These are phyloP conservation scores for Ochotona curzoniae DNA, from an alignment of 2,113 vertebrate genomes.

Conservation along the genomic window DNA sequence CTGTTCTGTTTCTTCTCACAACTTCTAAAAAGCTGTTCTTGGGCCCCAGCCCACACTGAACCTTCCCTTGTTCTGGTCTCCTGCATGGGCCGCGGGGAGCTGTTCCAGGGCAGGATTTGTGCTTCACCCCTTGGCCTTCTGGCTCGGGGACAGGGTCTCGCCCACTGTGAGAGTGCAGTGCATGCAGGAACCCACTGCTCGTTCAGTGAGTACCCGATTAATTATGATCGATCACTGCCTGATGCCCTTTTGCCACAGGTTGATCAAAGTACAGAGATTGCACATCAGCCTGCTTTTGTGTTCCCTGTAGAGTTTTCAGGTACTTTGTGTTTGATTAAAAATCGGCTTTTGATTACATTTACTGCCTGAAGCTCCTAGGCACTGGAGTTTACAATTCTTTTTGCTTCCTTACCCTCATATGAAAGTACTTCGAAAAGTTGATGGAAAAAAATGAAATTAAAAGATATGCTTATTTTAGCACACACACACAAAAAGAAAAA, in stretches of 20 bases:
- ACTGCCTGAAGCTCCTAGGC: background rate
- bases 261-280: background rate
- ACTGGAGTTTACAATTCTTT: background rate
- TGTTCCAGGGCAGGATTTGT: background rate
- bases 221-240: background rate
- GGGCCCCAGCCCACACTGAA: rapidly evolving
- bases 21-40: background rate
- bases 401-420: background rate
- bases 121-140: background rate
- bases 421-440: too few species aligned
- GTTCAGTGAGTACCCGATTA: too few species aligned
- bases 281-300: background rate
- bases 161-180: rapidly evolving
- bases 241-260: background rate
- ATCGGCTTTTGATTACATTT: background rate
- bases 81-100: background rate
- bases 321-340: background rate
- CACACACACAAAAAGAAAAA: too few species aligned
- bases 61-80: background rate
- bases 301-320: background rate
- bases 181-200: background rate
- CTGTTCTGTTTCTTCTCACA: background rate
- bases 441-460: too few species aligned
- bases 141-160: background rate
- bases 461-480: too few species aligned